phyloP scores from a whole-genome alignment of 2,888 invertebrate genomes.

The Trachelus troglodyta region DNA sequence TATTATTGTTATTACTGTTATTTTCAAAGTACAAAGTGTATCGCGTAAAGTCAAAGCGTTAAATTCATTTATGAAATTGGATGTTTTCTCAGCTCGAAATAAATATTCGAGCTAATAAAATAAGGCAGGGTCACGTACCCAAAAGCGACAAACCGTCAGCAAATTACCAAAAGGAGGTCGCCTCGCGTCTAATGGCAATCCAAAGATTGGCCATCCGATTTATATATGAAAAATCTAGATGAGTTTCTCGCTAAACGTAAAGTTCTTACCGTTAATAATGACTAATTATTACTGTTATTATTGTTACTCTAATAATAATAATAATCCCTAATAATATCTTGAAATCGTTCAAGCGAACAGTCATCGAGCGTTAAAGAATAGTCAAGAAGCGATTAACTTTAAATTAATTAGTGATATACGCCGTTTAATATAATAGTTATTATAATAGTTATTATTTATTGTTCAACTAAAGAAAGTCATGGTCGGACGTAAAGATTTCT shows the following conservation, averaged over 20 bases:
- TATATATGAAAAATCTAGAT: not conserved
- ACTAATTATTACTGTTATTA: slow-evolving; percentile 29
- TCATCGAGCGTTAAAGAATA: slow-evolving; percentile 31
- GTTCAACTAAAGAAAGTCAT: slow-evolving; percentile 28
- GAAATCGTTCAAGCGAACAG: slow-evolving; percentile 44
- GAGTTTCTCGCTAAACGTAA: not conserved
- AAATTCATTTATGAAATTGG: not conserved
- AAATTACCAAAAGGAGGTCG: not conserved
- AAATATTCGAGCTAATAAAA: not conserved
- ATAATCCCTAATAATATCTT: slow-evolving; percentile 33
- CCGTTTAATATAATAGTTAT: slow-evolving; percentile 33
- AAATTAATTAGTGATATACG: slow-evolving; percentile 26
- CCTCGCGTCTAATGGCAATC: not conserved
- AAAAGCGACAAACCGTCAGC: not conserved
- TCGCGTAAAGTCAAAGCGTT: not conserved
- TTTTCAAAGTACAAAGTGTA: slow-evolving; percentile 4
- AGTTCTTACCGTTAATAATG: slow-evolving; percentile 16
- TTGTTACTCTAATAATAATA: slow-evolving; percentile 25
- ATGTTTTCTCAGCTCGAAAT: not conserved
- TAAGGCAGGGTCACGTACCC: not conserved
- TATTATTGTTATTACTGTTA: slow-evolving; percentile 30
- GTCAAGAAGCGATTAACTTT: slow-evolving; percentile 29
- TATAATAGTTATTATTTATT: slow-evolving; percentile 37
- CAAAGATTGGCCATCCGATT: not conserved
- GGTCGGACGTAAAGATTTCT: slow-evolving; percentile 28